Base-by-base conservation (phyloP, 2,888 invertebrate genomes). In the Melinaea marsaeus region DNA sequence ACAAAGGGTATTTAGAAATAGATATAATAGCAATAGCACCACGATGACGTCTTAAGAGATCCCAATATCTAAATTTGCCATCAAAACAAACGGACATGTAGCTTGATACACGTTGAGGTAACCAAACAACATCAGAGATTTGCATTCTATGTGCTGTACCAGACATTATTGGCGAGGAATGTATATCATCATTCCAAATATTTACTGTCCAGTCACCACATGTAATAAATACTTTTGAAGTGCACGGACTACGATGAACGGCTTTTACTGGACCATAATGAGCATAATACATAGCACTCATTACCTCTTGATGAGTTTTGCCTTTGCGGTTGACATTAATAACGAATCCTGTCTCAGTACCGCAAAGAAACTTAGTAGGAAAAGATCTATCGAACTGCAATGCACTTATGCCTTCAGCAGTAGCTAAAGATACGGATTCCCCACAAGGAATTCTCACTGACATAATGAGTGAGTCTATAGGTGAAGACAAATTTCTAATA, bases 41-140 rank as follows among this genome's bases (percentile, higher is more conserved):
- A 62, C 92, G 92, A 67, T 94, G 94, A 76, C 94, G 93, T 67
- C 95, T 92, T 42, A 96, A 82, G 34, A 96, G 83, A 84, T 97
- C 96, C 96, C 96, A 96, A 54, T 94, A 93, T 71, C 95, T 94
- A 51, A 96, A 82, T 13, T 92, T 92, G 0, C 96, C 96, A 74
- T 94, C 94, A 11, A 61, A 70, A 13, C 78, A 72, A 2, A 81
- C 76, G 2, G 81, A 69, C 81, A 85, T 83, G 62, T 80, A 84
- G 57, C 79, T 73, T 7, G 84, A 85, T 48, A 93, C 91, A 70
- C 80, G 77, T 13, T 77, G 72, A 9, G 84, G 83, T 13, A 81
- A 74, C 82, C 83, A 86, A 13, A 72, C 73, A n/a, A 77, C 80
- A 48, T 84, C 85, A 54, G 71, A 72, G 47, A 84, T 74, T 65